Evolutionary conservation across 2,113 vertebrate genomes (phyloP).

Genomic region (Buteo buteo): DNA sequence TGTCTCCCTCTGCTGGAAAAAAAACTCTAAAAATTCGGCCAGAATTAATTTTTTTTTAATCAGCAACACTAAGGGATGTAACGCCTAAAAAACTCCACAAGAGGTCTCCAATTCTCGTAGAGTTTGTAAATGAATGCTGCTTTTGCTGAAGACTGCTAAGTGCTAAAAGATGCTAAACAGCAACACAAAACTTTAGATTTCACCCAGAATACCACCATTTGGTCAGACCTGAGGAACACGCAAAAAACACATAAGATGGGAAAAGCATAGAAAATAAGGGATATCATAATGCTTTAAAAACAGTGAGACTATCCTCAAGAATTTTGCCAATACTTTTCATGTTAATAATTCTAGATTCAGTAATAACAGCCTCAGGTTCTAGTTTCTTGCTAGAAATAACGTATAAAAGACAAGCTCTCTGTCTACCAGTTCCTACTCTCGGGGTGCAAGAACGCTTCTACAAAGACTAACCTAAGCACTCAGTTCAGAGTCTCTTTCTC

Average conservation of each 20-base stretch:
- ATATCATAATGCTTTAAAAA: not conserved
- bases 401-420: not conserved
- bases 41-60: not conserved
- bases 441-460: not conserved
- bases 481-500: accelerated
- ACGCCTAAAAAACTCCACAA: not conserved
- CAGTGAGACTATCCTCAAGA: not conserved
- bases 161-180: not conserved
- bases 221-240: not conserved
- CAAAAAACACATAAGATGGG: not conserved
- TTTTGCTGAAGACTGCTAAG: not conserved
- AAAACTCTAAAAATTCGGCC: not conserved
- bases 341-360: not conserved
- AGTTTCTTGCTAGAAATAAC: not conserved
- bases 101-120: not conserved
- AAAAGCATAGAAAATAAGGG: not conserved
- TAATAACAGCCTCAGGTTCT: not conserved
- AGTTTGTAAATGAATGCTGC: not conserved
- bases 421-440: not conserved
- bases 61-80: not conserved
- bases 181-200: not conserved
- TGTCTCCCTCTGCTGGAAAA: constrained; percentile 75
- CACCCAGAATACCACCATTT: not conserved
- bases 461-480: not conserved
- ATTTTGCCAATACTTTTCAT: not conserved